Evolutionary conservation across 2,888 invertebrate species (phyloP).

Genomic region (Aproaerema taeniolella): DNA sequence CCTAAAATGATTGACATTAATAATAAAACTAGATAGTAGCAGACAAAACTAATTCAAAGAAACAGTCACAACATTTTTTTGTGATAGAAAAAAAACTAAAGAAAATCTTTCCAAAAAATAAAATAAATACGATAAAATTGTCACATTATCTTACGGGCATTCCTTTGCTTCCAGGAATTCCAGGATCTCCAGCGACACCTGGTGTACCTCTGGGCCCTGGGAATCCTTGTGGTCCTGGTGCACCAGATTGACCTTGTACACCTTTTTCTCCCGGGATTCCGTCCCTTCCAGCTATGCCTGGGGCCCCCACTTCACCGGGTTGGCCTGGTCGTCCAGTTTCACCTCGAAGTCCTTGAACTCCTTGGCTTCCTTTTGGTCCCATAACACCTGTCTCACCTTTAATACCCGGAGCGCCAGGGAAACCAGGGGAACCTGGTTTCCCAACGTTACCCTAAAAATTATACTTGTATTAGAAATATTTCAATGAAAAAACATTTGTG

Average conservation of each 20-base stretch:
- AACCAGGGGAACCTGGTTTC: slow-evolving; percentile 90
- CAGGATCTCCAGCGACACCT: slow-evolving; percentile 84
- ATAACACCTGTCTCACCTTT: slow-evolving; percentile 87
- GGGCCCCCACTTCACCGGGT: slow-evolving; percentile 85
- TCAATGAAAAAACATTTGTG: too few species aligned
- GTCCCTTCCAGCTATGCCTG: slow-evolving; percentile 87
- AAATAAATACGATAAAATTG: neutral
- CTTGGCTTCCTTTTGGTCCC: slow-evolving; percentile 89
- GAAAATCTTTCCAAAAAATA: neutral
- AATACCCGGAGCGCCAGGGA: slow-evolving; percentile 87
- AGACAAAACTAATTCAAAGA: too few species aligned
- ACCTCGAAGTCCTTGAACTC: slow-evolving; percentile 88
- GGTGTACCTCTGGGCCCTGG: slow-evolving; percentile 88
- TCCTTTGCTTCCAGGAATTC: slow-evolving; percentile 86
- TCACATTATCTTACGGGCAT: slow-evolving; percentile 72
- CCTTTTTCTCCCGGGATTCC: slow-evolving; percentile 90
- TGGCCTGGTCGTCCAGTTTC: slow-evolving; percentile 88
- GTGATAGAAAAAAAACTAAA: neutral
- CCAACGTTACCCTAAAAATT: slow-evolving; percentile 83
- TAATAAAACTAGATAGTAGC: too few species aligned
- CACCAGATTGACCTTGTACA: slow-evolving; percentile 83
- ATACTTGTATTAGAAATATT: slow-evolving; percentile 1
- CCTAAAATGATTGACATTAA: slow-evolving; percentile 59
- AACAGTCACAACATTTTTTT: too few species aligned
- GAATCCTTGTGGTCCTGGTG: slow-evolving; percentile 87